Base-by-base conservation (phyloP, 92 coral and sea anemone genomes). In the Pocillopora grandis region DNA sequence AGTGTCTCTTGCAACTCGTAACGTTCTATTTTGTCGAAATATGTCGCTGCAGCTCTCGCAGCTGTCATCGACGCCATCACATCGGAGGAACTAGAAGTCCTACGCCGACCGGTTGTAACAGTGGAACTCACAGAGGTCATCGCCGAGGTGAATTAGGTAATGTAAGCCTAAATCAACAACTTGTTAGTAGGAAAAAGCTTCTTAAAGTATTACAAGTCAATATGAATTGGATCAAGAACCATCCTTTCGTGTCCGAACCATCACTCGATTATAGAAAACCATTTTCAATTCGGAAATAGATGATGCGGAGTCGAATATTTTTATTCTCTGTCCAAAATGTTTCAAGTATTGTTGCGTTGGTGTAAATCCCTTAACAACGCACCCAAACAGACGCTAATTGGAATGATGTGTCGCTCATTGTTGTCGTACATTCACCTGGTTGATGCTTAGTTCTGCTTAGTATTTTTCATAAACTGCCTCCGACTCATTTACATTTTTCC, bases 11-110 rank as follows among this genome's bases (percentile, higher is more conserved):
- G 99, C n/a, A 94, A 90, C 76, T 97, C 99, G 65, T 86, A 91
- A 64, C 98, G 94, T 86, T 97, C 99, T 71, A 97, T 94, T 86
- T 97, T 97, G 88, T 97, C 99, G 75, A 97, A 97, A 85, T 97
- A 94, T 2, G 98, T 97, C 15, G 98, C 98, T 12, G 99, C 99
- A 36, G 92, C 93, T 75, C 99, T 80, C 0, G 97, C 76, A 2
- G 99, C 98, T 13, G 94, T 95, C 85, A 94, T 77, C 35, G 95
- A 84, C 48, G 94, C 91, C 93, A 90, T 89, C 11, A 90, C n/a
- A 75, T 94, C 98, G 1, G 95, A 77, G n/a, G 93, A 58, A 37
- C 82, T 77, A 17, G 88, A 76, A 3, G 73, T 75, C 19, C 77
- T 60, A 18, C 81, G 80, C 20, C 86, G 74, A 14, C 70, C 20